phyloP scores from a whole-genome alignment of 2,113 vertebrate genomes.

The Gadus macrocephalus region DNA sequence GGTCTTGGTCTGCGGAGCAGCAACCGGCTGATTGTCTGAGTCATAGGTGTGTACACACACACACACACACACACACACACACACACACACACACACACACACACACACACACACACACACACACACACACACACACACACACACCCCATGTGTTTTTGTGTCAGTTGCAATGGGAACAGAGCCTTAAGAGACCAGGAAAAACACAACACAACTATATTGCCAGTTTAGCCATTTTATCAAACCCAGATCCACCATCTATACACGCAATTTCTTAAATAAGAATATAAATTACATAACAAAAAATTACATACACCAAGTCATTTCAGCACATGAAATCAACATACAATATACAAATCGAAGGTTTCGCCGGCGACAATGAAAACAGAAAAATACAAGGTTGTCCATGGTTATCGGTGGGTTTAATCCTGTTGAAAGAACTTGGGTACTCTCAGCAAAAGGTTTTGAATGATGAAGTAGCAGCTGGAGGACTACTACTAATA shows the following conservation, averaged over 20 bases:
- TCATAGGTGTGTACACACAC: neutral
- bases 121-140: neutral
- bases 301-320: neutral
- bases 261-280: neutral
- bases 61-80: too few relatives aligned
- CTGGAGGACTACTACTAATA: too few relatives aligned
- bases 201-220: neutral
- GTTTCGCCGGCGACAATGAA: neutral
- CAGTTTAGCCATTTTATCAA: neutral
- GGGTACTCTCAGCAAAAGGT: too few relatives aligned
- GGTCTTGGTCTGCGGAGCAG: too few relatives aligned
- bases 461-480: too few relatives aligned
- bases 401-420: too few relatives aligned
- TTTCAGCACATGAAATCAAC: neutral
- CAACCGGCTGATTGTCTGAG: neutral
- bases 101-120: neutral
- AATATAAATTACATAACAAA: neutral
- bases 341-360: neutral
- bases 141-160: too few relatives aligned
- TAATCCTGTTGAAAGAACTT: too few relatives aligned
- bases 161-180: too few relatives aligned
- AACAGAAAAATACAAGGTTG: too few relatives aligned
- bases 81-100: too few relatives aligned
- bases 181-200: neutral
- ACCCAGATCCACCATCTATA: neutral